Evolutionary conservation across 2,888 invertebrate genomes (phyloP).

Genomic region (Aproaerema taeniolella): DNA sequence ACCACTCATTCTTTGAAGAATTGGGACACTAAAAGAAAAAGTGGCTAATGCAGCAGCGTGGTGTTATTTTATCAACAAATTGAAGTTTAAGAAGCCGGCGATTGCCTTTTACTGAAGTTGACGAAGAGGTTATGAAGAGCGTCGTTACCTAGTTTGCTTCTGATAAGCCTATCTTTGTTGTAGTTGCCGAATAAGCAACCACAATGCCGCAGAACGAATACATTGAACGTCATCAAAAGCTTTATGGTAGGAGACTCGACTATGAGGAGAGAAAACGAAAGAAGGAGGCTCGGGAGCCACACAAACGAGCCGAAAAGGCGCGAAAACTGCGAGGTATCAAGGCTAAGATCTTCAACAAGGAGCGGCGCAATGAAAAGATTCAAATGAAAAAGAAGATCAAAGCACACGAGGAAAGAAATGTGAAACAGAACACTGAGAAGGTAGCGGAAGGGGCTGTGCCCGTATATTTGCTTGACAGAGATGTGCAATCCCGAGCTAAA

Average conservation of each 20-base stretch:
- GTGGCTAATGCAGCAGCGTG: no score
- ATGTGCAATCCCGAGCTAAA: constrained; percentile 95
- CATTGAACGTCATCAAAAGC: constrained; percentile 97
- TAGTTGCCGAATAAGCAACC: constrained; percentile 75
- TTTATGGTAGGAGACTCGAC: constrained; percentile 96
- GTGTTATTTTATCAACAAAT: no score
- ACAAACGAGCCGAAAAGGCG: constrained; percentile 93
- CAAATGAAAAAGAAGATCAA: constrained; percentile 99
- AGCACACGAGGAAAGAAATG: constrained; percentile 96
- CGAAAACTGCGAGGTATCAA: constrained; percentile 95
- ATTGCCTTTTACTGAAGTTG: not conserved
- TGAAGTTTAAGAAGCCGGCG: constrained; percentile 1
- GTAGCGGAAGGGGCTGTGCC: constrained; percentile 95
- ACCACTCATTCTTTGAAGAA: no score
- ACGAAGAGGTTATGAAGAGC: constrained; percentile 36
- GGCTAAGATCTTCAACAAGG: constrained; percentile 98
- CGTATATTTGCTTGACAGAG: constrained; percentile 97
- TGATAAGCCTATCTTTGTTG: constrained; percentile 63
- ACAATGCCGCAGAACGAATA: constrained; percentile 99
- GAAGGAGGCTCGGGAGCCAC: constrained; percentile 95
- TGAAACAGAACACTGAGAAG: constrained; percentile 89
- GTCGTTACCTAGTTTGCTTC: constrained; percentile 21
- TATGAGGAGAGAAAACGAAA: constrained; percentile 98
- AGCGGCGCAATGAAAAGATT: constrained; percentile 98
- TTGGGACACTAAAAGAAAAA: no score